Evolutionary conservation across 2,888 invertebrate species (phyloP), one percentile per base, ranked within the genome.

Genomic region (Phalera bucephala): DNA sequence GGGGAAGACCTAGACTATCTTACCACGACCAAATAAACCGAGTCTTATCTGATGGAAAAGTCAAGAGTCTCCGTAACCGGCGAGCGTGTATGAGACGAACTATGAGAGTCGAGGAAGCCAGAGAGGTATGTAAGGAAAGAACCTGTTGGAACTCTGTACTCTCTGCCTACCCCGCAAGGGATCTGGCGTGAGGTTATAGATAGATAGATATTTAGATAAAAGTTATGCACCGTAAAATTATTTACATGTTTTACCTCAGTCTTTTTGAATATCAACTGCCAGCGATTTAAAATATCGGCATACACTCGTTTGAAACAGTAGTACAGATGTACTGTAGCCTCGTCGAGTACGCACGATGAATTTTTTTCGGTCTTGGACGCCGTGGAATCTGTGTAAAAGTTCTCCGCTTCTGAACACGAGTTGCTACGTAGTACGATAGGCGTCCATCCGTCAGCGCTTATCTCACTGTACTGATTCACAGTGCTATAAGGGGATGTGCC

Each of bases 401-500:
- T 97, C 45, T 96, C 91, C 0, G 95, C 96, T 62, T 96, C 96
- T 0, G 96, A 96, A 92, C 96, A 96, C 0, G 96, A 96, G 73
- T 95, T 97, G 33, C 96, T 97, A 20, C 96, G 92, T 31, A 94
- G 91, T 2, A 94, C 75, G 20, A 93, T 91, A 17, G 94, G 93
- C 40, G 93, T 94, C 93, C 95, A 95, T 2, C 94, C 94, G 61
- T 96, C 95, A 0, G 94, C 91, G 45, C 93, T 93, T 12, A 95
- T 93, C 67, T 97, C 96, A 41, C 86, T 90, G 53, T 83, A 87
- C 46, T 90, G 95, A 52, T 95, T 94, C 38, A 97, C 95, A 3
- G 97, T 97, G 72, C 95, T 96, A 81, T 97, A 97, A 0, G 97
- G 96, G 1, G 96, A 96, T n/a, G 93, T 93, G 37, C 94, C 93